Conservation (phyloP, 2,113 vertebrate genomes). For the Elaphurus davidianus region DNA sequence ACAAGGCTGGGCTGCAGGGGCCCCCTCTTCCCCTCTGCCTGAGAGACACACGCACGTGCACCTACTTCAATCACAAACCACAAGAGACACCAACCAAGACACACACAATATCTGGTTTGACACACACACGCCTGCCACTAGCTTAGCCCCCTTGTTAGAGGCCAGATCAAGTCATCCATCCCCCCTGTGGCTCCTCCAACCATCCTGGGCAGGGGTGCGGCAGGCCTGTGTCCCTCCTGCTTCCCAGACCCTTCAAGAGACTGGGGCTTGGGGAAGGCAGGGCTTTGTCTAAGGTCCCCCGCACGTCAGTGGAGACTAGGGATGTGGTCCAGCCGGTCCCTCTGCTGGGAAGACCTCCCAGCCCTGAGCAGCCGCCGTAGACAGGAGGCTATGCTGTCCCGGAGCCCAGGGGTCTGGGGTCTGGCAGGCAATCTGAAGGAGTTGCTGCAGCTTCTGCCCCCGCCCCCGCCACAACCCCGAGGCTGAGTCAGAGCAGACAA, state of each 20-base stretch:
- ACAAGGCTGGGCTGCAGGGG: background rate
- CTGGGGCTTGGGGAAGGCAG: background rate
- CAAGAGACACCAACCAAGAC: background rate
- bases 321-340: background rate
- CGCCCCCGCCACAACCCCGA: rapidly evolving
- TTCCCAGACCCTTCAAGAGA: background rate
- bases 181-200: background rate
- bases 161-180: background rate
- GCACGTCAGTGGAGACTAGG: background rate
- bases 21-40: background rate
- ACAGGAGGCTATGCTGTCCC: background rate
- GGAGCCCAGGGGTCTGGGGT: background rate
- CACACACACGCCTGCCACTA: background rate
- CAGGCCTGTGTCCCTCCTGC: background rate
- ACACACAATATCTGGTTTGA: background rate
- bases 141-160: background rate
- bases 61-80: background rate
- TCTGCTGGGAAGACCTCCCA: background rate
- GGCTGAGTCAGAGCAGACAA: background rate
- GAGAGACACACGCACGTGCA: background rate
- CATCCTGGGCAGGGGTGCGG: background rate
- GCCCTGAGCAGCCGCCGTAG: background rate
- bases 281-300: background rate
- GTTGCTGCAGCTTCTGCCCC: background rate
- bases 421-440: background rate